Evolutionary conservation across 2,113 vertebrate genomes (phyloP), one percentile per base, ranked within the genome.

Genomic region (Marmota monax): DNA sequence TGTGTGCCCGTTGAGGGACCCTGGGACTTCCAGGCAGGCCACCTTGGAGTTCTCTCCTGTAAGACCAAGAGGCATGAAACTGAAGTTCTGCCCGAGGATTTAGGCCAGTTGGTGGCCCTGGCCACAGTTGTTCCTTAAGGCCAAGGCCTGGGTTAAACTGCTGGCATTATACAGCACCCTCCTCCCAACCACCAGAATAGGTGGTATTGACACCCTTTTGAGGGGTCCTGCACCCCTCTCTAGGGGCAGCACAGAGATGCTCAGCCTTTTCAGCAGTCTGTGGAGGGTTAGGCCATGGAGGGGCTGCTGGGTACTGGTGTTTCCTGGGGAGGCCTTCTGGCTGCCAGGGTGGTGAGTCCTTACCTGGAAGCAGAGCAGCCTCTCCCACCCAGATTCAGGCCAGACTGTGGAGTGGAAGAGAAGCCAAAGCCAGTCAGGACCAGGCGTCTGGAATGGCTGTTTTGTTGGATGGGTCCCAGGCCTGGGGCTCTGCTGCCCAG

Each of bases 391-490:
- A 53, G 22, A 85, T 23, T 23, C 74, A 63, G 51, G 78, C 42
- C 79, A 74, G 67, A 85, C 12, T 77, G 37, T 39, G 39, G 20
- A 8, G 53, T 32, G 25, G 34, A 27, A 53, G 69, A 89, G 74
- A 73, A 78, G 72, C 78, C 88, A 76, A 16, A 92, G 76, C 32
- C 80, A 84, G 65, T 48, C 12, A 12, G 51, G 16, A 37, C 12
- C 72, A 80, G 72, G 53, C 23, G 0, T 74, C 39, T 92, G 56
- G 51, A 61, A 76, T 69, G 77, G 45, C 95, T 22, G 7, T 69
- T 84, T 69, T 63, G 67, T 56, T 94, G 78, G 65, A 65, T 73
- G 32, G 73, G 39, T 48, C 80, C 79, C 84, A 84, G 79, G 76
- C 25, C 48, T 22, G 34, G n/a, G 45, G 32, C 77, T 45, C 32